phyloP scores from a whole-genome alignment of 1,140 invertebrate genomes.

The Ceratina japonica region DNA sequence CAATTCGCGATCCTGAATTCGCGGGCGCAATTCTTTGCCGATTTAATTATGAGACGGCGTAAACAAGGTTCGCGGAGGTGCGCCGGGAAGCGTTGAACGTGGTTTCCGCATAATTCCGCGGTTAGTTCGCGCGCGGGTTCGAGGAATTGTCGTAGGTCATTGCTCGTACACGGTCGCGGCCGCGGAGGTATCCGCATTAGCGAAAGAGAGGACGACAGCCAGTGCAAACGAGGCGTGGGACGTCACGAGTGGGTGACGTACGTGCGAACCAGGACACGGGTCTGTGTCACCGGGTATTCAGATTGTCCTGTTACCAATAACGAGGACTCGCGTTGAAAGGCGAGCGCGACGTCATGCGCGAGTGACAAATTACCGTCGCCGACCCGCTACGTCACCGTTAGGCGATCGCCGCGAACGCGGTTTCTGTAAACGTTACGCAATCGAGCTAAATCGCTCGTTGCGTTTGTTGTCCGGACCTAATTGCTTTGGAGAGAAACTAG shows the following conservation, averaged over 20 bases:
- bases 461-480: slow-evolving; percentile 6
- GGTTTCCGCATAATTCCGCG: not conserved
- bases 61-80: too few species aligned
- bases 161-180: not conserved
- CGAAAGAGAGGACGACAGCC: slow-evolving; percentile 20
- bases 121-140: not conserved
- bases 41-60: too few species aligned
- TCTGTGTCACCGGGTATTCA: slow-evolving; percentile 54
- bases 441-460: slow-evolving; percentile 27
- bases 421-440: slow-evolving; percentile 23
- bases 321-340: slow-evolving; percentile 49
- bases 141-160: slow-evolving; percentile 28
- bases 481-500: slow-evolving; percentile 7
- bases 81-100: not conserved
- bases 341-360: slow-evolving; percentile 39
- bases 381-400: slow-evolving; percentile 34
- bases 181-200: not conserved
- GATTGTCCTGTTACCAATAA: slow-evolving; percentile 51
- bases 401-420: slow-evolving; percentile 1
- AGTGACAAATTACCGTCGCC: slow-evolving; percentile 51
- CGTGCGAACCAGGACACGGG: slow-evolving; percentile 54
- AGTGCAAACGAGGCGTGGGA: slow-evolving; percentile 36
- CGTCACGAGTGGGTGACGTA: slow-evolving; percentile 52
- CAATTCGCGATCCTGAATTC: too few species aligned
- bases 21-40: too few species aligned